Percentiles rank a stretch among this genome's conserved stretches.
Conservation (phyloP, 1,140 invertebrate species). For the Triops cancriformis region DNA sequence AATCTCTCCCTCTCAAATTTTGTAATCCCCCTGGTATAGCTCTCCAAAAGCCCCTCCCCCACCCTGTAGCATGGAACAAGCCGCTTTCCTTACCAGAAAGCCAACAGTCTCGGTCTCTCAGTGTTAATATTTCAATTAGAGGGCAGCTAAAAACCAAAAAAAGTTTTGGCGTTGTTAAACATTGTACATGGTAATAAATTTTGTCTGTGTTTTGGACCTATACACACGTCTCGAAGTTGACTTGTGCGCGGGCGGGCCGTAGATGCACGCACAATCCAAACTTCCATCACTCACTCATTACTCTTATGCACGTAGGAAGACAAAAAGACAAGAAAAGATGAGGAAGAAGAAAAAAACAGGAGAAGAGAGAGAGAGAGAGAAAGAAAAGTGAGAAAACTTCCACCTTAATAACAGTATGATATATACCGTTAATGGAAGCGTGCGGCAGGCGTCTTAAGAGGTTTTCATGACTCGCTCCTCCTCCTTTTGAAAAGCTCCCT, state of each 20-base stretch:
- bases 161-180: slow-evolving; percentile 10
- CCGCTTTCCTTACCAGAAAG: neutral
- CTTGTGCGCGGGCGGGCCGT: neutral
- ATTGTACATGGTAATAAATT: slow-evolving; percentile 7
- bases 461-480: neutral
- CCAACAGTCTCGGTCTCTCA: neutral
- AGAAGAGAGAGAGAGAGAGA: no score
- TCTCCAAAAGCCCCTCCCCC: neutral
- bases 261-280: neutral
- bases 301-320: neutral
- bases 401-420: slow-evolving; percentile 14
- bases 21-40: neutral
- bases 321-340: neutral
- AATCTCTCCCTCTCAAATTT: neutral
- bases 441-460: slow-evolving; percentile 8
- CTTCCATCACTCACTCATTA: slow-evolving; percentile 1
- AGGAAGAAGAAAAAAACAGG: neutral
- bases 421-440: slow-evolving; percentile 13
- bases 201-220: slow-evolving; percentile 13
- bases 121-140: slow-evolving; percentile 4
- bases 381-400: neutral
- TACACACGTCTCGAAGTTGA: neutral
- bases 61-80: neutral
- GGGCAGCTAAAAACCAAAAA: neutral
- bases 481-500: neutral